A percentile compares a stretch with the other conserved stretches of the same genome.
These are phyloP conservation scores for Phaethornis superciliosus DNA, from an alignment of 2,113 vertebrate genomes.

Conservation along the genomic window DNA sequence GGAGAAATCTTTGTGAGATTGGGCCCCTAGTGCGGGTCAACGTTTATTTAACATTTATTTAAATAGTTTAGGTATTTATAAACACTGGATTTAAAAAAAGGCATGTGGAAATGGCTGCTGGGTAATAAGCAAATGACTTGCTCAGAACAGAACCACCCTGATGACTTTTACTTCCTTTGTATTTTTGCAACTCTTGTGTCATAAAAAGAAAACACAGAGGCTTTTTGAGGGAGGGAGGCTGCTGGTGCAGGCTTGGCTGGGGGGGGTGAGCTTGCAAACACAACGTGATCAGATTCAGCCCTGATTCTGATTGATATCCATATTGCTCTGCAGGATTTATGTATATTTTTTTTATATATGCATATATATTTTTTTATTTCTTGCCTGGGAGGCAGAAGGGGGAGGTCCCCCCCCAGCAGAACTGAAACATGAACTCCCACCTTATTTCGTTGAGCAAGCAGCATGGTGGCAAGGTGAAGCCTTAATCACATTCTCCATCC, in stretches of 20 bases:
- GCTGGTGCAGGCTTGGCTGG: not conserved
- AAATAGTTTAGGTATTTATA: slow-evolving; percentile 62
- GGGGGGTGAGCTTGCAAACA: not conserved
- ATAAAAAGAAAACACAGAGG: not conserved
- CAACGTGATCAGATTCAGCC: not conserved
- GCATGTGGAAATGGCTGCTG: slow-evolving; percentile 17
- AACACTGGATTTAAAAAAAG: slow-evolving; percentile 21
- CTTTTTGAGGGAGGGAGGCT: not conserved
- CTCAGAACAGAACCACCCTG: slow-evolving; percentile 45
- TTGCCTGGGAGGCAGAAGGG: not conserved
- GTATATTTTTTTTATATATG: no score
- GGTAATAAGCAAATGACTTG: slow-evolving; percentile 54
- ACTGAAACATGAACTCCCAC: not conserved
- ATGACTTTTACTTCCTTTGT: slow-evolving; percentile 57
- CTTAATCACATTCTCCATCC: not conserved
- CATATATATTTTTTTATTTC: not conserved
- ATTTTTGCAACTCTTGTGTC: slow-evolving; percentile 11
- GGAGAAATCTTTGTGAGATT: slow-evolving; percentile 45
- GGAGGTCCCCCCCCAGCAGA: not conserved
- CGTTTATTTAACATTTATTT: slow-evolving; percentile 52
- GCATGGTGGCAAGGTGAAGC: fast-evolving
- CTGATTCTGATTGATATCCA: not conserved
- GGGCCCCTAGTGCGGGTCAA: not conserved
- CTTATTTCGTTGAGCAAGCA: not conserved
- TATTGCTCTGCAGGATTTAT: not conserved